Evolutionary conservation across 2,797 vertebrate species (phyloP), one percentile per base, ranked within the genome.

Genomic region (Amphiprion clarkii): DNA sequence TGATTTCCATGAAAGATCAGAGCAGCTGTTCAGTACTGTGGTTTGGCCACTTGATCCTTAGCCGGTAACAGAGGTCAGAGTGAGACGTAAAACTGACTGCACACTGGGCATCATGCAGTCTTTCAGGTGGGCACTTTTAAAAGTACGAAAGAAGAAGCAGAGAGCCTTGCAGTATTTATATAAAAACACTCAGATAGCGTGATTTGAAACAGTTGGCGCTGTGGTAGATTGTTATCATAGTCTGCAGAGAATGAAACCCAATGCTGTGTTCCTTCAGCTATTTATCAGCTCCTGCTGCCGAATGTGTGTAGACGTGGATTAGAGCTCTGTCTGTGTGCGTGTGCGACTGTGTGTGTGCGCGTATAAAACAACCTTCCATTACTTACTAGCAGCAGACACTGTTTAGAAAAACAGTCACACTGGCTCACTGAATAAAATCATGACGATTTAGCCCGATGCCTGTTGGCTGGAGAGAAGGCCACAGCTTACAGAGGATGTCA

Each of bases 1-100:
- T 91, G 87, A 91, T 89, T 91, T 93, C 91, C 89, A 88, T 93
- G 93, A 94, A 90, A 89, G 92, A 93, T 87, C 89, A 86, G 82
- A 93, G 90, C 94, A 95, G 93, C 93, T 94, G 91, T 88, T 88
- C 79, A 57, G 76, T 73, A 71, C 84, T 88, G 91, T 49, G 89
- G 85, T 93, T 82, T 83, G 86, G 90, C 89, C 78, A 92, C 90
- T 85, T 31, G 87, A 93, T 93, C 92, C 88, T 82, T 88, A 65
- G 79, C 88, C 83, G 74, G 83, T 33, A 86, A 82, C 81, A 84
- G 82, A 90, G 87, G 88, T 93, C 89, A 90, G 77, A 88, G 79
- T 62, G 87, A 79, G 89, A 87, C 83, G 79, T 88, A 69, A 84
- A 48, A 71, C 65, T 40, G 78, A 58, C 87, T 68, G 70, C 74